Percentiles rank a stretch among this genome's conserved stretches.
phyloP scores from a whole-genome alignment of 2,888 invertebrate genomes.

The Teleiodes luculella region DNA sequence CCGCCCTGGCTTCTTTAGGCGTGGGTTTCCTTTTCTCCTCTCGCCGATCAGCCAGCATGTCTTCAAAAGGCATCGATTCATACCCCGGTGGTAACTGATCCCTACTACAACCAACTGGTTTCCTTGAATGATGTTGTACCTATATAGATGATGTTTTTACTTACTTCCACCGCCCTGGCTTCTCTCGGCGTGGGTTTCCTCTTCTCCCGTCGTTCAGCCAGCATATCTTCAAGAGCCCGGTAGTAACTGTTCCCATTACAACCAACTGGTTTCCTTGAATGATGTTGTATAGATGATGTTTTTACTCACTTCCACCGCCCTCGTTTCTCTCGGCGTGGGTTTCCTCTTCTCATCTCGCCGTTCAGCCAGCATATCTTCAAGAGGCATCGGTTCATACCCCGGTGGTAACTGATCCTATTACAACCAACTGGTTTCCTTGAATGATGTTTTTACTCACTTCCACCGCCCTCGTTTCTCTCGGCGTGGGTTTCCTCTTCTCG shows the following conservation, averaged over 20 bases:
- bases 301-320: conserved; percentile 56
- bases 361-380: conserved; percentile 60
- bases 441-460: conserved; percentile 43
- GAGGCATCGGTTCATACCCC: conserved; percentile 78
- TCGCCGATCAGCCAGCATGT: conserved; percentile 53
- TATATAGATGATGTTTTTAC: too few relatives aligned
- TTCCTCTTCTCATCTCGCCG: conserved; percentile 42
- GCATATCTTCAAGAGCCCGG: conserved; percentile 81
- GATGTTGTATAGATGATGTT: too few relatives aligned
- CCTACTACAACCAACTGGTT: conserved; percentile 89
- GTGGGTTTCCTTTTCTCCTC: conserved; percentile 62
- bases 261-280: conserved; percentile 90
- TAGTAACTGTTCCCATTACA: conserved; percentile 91
- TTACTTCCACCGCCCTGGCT: conserved; percentile 60
- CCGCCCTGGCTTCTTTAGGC: conserved; percentile 59
- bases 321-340: conserved; percentile 59
- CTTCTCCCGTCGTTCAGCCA: conserved; percentile 36
- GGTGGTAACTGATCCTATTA: conserved; percentile 92
- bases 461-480: conserved; percentile 59
- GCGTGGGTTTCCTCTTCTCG: conserved; percentile 63
- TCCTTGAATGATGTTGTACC: too few relatives aligned
- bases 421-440: conserved; percentile 91
- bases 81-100: conserved; percentile 91
- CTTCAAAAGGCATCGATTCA: too few relatives aligned
- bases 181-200: conserved; percentile 61